Evolutionary conservation across 2,797 vertebrate genomes (phyloP), one percentile per base, ranked within the genome.

Genomic region (Trematomus bernacchii): DNA sequence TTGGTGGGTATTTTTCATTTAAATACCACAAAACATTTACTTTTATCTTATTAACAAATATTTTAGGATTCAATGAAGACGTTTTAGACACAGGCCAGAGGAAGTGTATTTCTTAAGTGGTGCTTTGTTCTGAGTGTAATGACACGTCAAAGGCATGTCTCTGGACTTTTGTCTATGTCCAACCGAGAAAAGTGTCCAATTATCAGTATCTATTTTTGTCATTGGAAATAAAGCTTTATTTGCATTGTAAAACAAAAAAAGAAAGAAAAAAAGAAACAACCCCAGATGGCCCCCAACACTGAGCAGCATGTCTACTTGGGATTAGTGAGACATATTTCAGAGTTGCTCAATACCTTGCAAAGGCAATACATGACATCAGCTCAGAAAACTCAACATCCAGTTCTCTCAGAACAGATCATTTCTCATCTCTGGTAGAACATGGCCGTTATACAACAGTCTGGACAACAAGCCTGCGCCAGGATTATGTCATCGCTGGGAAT

Each of bases 371-470:
- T 83, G 65, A 85, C 78, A 71, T 84, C 63, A 73, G 44, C 72
- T 66, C 9, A 66, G 23, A 48, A 58, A 59, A 13, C 9, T 2
- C n/a, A 54, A 58, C 55, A 65, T 11, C 40, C 12, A 21, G 70
- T 63, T 65, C 47, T 57, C 18, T 16, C 19, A 74, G 63, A 83
- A 80, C 33, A 54, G 62, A 84, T 57, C 21, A 69, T 85, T 76
- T 83, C 50, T 79, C 57, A 64, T 85, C 63, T 70, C 71, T 54
- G 63, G 76, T 66, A 79, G 73, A 80, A 64, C 74, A 83, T 81
- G 83, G 77, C n/a, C 3, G 11, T 86, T 89, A 77, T 77, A 47
- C 70, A 87, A 86, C 66, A 54, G 74, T 69, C 72, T 80, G 83
- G 70, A 78, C 54, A 52, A 71, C 63, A 50, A 71, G 23, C 68